These are phyloP conservation scores for Grammomys dolichurus DNA, from an alignment of 2,113 vertebrate species.

Conservation along the genomic window DNA sequence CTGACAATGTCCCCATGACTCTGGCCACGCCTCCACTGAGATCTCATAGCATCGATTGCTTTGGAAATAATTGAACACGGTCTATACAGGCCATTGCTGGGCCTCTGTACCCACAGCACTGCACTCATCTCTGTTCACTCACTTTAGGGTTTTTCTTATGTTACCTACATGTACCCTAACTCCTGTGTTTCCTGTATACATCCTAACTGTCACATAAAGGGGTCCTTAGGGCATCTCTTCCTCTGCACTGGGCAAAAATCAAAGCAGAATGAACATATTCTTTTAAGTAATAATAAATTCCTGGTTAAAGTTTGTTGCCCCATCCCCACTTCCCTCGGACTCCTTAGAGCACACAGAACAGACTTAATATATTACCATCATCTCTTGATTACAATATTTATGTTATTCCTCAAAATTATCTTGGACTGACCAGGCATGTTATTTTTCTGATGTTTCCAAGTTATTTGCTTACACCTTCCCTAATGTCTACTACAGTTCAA, in stretches of 20 bases:
- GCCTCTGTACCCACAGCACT: neutral
- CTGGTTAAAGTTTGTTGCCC: neutral
- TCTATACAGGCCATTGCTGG: neutral
- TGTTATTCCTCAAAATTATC: slow-evolving; percentile 49
- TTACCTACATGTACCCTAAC: neutral
- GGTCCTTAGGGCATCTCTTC: neutral
- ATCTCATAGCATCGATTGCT: neutral
- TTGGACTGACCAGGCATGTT: slow-evolving; percentile 32
- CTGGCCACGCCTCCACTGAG: slow-evolving; percentile 37
- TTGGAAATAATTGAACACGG: slow-evolving; percentile 44
- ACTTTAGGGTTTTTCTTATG: neutral
- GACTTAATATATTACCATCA: neutral
- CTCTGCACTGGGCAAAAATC: slow-evolving; percentile 38
- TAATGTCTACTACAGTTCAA: slow-evolving; percentile 36
- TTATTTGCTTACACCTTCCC: slow-evolving; percentile 30
- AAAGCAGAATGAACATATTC: slow-evolving; percentile 35
- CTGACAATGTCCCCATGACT: neutral
- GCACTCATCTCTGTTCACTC: slow-evolving; percentile 30
- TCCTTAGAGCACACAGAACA: slow-evolving; percentile 37
- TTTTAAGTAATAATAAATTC: slow-evolving; percentile 50
- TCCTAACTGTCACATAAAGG: neutral
- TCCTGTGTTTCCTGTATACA: neutral
- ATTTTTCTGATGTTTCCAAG: slow-evolving; percentile 46
- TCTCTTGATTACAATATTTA: slow-evolving; percentile 32
- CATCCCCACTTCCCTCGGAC: neutral